These are phyloP conservation scores for Agrotis ipsilon DNA, from an alignment of 2,888 invertebrate genomes.

Conservation along the genomic window DNA sequence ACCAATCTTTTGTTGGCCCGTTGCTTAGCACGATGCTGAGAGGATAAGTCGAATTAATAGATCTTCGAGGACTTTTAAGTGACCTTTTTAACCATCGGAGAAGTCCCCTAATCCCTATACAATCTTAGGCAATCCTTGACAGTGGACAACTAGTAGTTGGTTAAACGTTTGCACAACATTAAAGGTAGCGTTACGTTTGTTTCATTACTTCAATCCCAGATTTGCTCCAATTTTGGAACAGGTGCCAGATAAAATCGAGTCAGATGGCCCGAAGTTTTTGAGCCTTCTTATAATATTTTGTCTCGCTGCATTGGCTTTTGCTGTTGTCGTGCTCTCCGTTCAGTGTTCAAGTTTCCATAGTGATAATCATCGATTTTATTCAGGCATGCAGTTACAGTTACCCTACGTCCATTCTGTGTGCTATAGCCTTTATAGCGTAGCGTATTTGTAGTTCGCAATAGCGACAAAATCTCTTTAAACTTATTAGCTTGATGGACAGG, in stretches of 20 bases:
- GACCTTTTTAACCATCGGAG: not conserved
- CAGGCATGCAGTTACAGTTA: not conserved
- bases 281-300: not conserved
- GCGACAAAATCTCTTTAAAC: not conserved
- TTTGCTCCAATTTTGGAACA: too few species aligned
- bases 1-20: slow-evolving; percentile 34
- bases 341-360: not conserved
- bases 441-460: not conserved
- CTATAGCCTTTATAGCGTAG: too few species aligned
- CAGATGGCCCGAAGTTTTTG: not conserved
- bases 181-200: too few species aligned
- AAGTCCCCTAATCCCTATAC: not conserved
- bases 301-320: not conserved
- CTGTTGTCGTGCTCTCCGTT: too few species aligned
- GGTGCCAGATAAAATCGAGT: too few species aligned
- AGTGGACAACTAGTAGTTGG: too few species aligned
- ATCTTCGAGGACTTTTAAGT: slow-evolving; percentile 1
- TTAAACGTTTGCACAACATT: too few species aligned
- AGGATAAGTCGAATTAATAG: slow-evolving; percentile 26
- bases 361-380: not conserved
- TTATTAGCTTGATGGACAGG: not conserved
- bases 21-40: slow-evolving; percentile 16
- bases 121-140: not conserved
- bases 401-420: not conserved
- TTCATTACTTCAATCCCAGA: not conserved